A percentile compares a stretch with the other conserved stretches of the same genome.
These are phyloP conservation scores for Tenrec ecaudatus DNA, from an alignment of 2,113 vertebrate species.

Conservation along the genomic window DNA sequence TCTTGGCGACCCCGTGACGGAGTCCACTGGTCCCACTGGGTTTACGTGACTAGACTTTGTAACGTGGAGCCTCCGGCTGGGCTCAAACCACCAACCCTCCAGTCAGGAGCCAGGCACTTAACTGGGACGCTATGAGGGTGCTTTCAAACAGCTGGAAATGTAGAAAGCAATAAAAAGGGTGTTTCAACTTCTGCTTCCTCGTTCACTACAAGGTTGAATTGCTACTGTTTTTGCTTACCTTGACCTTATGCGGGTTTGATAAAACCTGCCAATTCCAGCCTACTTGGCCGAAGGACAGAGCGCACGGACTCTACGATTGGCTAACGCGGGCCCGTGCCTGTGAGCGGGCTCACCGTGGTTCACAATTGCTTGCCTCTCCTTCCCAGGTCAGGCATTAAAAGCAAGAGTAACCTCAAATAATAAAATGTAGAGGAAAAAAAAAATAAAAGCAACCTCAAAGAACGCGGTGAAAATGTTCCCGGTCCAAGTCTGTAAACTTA, in stretches of 20 bases:
- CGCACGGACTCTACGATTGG: not conserved
- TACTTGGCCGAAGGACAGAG: not conserved
- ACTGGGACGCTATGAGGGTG: too few species aligned
- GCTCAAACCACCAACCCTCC: not conserved
- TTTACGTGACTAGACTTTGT: not conserved
- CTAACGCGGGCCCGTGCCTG: conserved; percentile 4
- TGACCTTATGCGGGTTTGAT: not conserved
- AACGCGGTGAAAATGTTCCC: conserved; percentile 22
- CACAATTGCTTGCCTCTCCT: conserved; percentile 4
- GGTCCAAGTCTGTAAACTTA: conserved; percentile 8
- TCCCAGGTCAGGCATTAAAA: conserved; percentile 36
- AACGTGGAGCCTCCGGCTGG: not conserved
- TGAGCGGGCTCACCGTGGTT: conserved; percentile 1
- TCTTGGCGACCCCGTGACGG: not conserved
- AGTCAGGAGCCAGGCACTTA: not conserved
- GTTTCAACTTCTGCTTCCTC: not conserved
- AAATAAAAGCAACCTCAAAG: not conserved
- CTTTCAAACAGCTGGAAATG: not conserved
- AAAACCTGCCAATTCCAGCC: not conserved
- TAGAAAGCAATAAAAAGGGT: not conserved
- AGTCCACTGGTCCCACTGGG: not conserved
- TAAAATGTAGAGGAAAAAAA: too few species aligned
- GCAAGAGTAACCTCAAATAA: not conserved
- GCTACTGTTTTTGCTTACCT: conserved; percentile 33
- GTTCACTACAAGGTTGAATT: not conserved